Evolutionary conservation across 1,140 invertebrate genomes (phyloP), one percentile per base, ranked within the genome.

Genomic region (Mylabris phalerata): DNA sequence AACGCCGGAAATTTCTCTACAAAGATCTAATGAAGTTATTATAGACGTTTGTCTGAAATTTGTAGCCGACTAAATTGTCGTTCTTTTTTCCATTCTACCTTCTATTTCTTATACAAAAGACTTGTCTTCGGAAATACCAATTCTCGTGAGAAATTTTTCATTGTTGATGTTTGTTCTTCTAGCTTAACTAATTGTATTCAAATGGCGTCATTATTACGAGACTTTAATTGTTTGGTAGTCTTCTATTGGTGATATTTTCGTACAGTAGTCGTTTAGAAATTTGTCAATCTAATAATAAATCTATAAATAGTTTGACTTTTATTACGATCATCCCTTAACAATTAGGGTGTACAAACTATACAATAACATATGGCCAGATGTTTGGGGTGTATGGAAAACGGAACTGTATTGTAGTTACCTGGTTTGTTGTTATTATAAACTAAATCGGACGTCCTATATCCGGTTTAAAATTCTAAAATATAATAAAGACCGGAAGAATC

Each of bases 391-490:
- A 39, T 19, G 50, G 55, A 54, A 61, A 64, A 62, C 63, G 63
- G 63, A 64, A 64, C 63, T 45, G 50, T 64, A 42, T n/a, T 42
- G 11, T 40, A 40, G 6, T 11, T 42, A 60, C 57, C 62, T 61
- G 59, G 27, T 11, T 42, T n/a, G 6, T 51, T 48, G 61, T 47
- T 51, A 49, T 60, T 62, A 60, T 59, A 59, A 62, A 54, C 51
- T 60, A 55, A 59, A 65, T 65, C 63, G 63, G 63, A 65, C 56
- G 57, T 65, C 45, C 61, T 65, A 59, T 65, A 57, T 62, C 63
- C 63, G 63, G 63, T 57, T 47, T 13, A 55, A 48, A 60, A 50
- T 56, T 32, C 32, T 32, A 32, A 32, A 32, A 32, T 32, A 32
- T 7, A 4, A 32, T 32, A 32, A 54, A 55, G 55, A 63, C 64